Conservation (phyloP, 2,888 invertebrate species). For the Hartigia nigra region DNA sequence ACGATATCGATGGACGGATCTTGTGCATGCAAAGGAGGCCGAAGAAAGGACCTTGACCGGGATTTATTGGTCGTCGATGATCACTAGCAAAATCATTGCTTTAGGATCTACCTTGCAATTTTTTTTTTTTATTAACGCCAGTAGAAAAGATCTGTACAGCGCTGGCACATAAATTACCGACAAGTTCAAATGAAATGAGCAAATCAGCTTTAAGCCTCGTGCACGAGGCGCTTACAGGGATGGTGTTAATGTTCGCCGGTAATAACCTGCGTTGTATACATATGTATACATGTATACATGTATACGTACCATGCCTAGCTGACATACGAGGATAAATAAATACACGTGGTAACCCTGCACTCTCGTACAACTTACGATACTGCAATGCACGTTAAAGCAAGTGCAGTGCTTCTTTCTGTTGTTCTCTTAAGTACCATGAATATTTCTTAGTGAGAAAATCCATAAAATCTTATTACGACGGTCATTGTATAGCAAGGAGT, state of each 20-base stretch:
- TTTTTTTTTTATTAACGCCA: background rate
- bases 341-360: constrained; percentile 3
- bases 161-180: background rate
- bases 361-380: background rate
- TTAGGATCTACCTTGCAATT: background rate
- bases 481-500: background rate
- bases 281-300: background rate
- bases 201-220: background rate
- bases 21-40: background rate
- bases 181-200: constrained; percentile 2
- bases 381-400: background rate
- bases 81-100: background rate
- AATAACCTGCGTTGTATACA: background rate
- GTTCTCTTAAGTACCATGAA: background rate
- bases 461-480: background rate
- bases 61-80: background rate
- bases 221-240: background rate
- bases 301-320: background rate
- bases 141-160: background rate
- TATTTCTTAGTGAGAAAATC: background rate
- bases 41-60: background rate
- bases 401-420: background rate
- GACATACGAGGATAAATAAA: constrained; percentile 11
- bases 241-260: background rate
- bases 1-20: background rate